phyloP scores from a whole-genome alignment of 2,113 vertebrate genomes.

The Donacobius atricapilla region DNA sequence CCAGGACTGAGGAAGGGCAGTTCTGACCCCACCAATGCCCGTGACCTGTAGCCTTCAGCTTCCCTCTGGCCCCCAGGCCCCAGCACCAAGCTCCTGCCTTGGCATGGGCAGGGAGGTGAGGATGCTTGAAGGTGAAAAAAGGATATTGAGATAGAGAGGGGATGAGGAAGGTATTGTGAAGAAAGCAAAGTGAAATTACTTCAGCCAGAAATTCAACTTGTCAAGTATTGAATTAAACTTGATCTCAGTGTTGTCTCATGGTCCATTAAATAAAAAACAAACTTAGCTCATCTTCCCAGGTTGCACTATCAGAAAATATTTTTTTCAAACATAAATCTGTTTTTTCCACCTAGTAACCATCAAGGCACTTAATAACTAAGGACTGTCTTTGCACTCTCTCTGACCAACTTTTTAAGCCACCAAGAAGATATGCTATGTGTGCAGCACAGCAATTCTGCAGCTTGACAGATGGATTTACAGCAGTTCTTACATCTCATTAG shows the following conservation, averaged over 20 bases:
- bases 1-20: background rate
- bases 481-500: background rate
- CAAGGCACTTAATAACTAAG: background rate
- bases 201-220: background rate
- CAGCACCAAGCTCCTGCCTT: background rate
- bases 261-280: background rate
- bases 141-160: background rate
- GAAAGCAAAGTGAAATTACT: background rate
- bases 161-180: background rate
- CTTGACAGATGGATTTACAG: background rate
- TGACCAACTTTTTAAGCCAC: background rate
- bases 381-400: background rate
- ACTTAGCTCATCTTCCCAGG: background rate
- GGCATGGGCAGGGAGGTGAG: rapidly evolving
- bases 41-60: background rate
- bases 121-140: background rate
- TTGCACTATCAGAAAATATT: background rate
- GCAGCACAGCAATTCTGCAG: background rate
- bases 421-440: background rate
- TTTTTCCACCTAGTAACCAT: background rate
- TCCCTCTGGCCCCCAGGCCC: rapidly evolving
- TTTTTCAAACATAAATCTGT: background rate
- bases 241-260: background rate
- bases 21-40: background rate
- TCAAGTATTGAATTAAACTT: background rate